Conservation (phyloP, 2,113 vertebrate species). For the Labeo rohita region DNA sequence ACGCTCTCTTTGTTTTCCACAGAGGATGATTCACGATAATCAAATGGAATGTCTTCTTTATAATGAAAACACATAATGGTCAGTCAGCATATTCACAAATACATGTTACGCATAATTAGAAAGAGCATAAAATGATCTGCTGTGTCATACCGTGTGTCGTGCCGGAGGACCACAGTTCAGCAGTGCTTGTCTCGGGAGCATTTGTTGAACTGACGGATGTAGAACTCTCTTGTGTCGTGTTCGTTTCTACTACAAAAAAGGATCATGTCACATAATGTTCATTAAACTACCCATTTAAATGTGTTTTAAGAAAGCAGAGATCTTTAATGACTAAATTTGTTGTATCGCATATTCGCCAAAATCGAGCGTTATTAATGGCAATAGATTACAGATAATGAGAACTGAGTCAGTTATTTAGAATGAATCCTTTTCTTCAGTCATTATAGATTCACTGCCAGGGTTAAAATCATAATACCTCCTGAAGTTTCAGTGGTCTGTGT, state of each 20-base stretch:
- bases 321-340: constrained; percentile 29
- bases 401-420: not conserved
- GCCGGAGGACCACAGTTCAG: not conserved
- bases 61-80: not conserved
- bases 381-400: not conserved
- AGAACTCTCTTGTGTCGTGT: constrained; percentile 18
- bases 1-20: not conserved
- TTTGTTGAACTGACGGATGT: not conserved
- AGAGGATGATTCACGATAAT: not conserved
- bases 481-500: constrained; percentile 24
- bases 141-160: constrained; percentile 31
- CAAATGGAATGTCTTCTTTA: not conserved
- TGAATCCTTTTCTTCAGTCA: constrained; percentile 11
- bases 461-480: constrained; percentile 27
- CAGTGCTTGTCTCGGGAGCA: constrained; percentile 1
- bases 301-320: constrained; percentile 24
- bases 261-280: not conserved
- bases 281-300: not conserved
- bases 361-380: not conserved
- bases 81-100: not conserved
- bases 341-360: not conserved
- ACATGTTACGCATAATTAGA: not conserved
- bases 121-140: not conserved
- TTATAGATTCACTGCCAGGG: constrained; percentile 23
- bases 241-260: not conserved